A percentile compares a stretch with the other conserved stretches of the same genome.
Conservation (phyloP, 37 sponge, comb jelly and placozoan species). For the Hormiphora californensis region DNA sequence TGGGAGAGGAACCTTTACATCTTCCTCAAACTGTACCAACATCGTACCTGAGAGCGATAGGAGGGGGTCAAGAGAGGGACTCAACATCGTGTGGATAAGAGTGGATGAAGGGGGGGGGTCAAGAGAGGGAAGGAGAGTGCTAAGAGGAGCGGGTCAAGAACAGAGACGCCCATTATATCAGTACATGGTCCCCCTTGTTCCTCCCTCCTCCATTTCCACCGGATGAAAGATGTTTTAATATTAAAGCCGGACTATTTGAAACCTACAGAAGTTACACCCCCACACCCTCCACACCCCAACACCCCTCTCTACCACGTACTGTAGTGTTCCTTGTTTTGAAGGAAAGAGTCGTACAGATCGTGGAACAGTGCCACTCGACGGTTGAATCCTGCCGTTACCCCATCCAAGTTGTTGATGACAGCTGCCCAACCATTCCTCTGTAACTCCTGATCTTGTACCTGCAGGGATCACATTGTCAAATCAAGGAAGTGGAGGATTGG, state of each 20-base stretch:
- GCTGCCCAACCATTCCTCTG: slow-evolving; percentile 25
- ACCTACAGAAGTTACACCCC: too few species aligned
- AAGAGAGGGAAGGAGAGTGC: too few species aligned
- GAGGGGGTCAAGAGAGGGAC: background rate
- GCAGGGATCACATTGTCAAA: too few species aligned
- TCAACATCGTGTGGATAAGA: background rate
- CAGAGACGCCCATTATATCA: too few species aligned
- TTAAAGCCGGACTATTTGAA: too few species aligned
- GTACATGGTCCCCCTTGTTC: too few species aligned
- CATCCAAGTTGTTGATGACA: slow-evolving; percentile 16
- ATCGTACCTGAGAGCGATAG: background rate
- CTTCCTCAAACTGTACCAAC: slow-evolving; percentile 13
- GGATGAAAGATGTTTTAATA: too few species aligned
- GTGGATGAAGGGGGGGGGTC: background rate
- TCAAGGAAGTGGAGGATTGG: too few species aligned
- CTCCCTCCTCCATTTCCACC: too few species aligned
- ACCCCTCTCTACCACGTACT: background rate
- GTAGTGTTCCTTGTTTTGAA: background rate
- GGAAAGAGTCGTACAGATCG: slow-evolving; percentile 24
- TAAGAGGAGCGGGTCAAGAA: too few species aligned
- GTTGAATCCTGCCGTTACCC: background rate
- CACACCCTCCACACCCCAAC: background rate
- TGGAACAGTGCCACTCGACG: background rate
- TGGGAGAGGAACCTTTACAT: slow-evolving; percentile 27
- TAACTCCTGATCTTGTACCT: slow-evolving; percentile 36